Evolutionary conservation across 2,797 vertebrate species (phyloP).

Genomic region (Loris lydekkerianus): DNA sequence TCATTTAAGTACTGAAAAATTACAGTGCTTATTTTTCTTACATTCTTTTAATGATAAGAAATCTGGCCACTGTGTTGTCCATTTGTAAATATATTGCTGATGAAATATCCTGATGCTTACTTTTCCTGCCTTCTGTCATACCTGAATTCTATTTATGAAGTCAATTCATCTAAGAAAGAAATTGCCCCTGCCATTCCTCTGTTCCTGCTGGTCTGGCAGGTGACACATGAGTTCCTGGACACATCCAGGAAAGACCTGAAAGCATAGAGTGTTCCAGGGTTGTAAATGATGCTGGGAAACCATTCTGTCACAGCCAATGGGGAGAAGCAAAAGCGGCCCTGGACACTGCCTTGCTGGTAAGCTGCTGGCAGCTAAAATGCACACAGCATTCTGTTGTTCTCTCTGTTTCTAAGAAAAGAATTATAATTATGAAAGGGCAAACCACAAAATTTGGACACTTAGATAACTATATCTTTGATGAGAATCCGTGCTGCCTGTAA

Average conservation of each 20-base stretch:
- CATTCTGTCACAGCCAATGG: not conserved
- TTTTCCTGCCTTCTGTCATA: constrained; percentile 37
- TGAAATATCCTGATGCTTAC: not conserved
- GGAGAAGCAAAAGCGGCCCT: not conserved
- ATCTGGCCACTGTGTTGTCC: not conserved
- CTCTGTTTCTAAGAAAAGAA: constrained; percentile 59
- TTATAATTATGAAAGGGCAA: constrained; percentile 56
- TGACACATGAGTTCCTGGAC: constrained; percentile 37
- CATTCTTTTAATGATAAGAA: constrained; percentile 51
- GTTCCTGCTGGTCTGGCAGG: not conserved
- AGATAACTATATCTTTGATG: constrained; percentile 35
- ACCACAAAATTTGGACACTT: not conserved
- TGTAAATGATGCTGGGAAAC: constrained; percentile 16
- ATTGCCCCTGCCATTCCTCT: not conserved
- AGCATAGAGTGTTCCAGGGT: not conserved
- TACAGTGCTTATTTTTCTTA: not conserved
- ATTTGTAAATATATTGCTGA: constrained; percentile 41
- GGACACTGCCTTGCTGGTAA: constrained; percentile 30
- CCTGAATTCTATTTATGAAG: not conserved
- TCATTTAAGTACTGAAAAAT: not conserved
- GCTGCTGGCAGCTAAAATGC: constrained; percentile 6
- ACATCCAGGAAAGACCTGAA: not conserved
- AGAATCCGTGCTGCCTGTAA: constrained; percentile 13
- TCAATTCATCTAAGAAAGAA: constrained; percentile 53
- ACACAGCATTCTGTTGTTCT: not conserved